Base-by-base conservation (phyloP, 2,797 vertebrate genomes). In the Hylomyscus alleni region DNA sequence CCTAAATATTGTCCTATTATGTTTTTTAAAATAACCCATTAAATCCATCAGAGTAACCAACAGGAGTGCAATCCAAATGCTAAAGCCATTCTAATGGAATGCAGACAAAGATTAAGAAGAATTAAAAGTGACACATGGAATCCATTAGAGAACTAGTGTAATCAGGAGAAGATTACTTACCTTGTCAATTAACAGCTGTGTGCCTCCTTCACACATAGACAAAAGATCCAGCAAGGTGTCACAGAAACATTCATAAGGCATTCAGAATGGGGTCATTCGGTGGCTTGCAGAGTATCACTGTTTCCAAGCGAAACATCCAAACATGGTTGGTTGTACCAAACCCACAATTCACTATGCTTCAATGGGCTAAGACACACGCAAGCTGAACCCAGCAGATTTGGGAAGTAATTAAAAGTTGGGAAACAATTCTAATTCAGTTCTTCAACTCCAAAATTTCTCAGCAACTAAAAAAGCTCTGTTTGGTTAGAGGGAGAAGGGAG, bases 71-170 rank as follows among this genome's bases (percentile, higher is more conserved):
- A 98, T 98, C 96, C 85, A 97, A 97, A 98, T 98, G 97, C 98
- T 98, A 98, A 98, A 98, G 69, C 90, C 13, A 0, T 94, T 97
- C 95, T 98, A 98, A 98, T 98, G 97, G 98, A 98, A 98, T 97
- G 93, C 94, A 98, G 98, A 98, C 96, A 97, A 97, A 98, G 98
- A 98, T 98, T 98, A 97, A 98, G 96, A 98, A 97, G 98, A 98
- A 99, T 99, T 98, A 98, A 98, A 98, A 98, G 97, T 98, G 98
- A 98, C 98, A 98, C 98, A 98, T 96, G 96, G 98, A 98, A 98
- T 98, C 97, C 97, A 98, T 98, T 98, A 98, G 97, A 98, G 96
- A 97, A 98, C 98, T 98, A 98, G 98, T 98, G 97, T 98, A 98
- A 99, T 98, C 98, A 98, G 98, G 98, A 97, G 98, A 98, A 96